These are phyloP conservation scores for Lycaena phlaeas DNA, from an alignment of 2,888 invertebrate genomes.

Conservation along the genomic window DNA sequence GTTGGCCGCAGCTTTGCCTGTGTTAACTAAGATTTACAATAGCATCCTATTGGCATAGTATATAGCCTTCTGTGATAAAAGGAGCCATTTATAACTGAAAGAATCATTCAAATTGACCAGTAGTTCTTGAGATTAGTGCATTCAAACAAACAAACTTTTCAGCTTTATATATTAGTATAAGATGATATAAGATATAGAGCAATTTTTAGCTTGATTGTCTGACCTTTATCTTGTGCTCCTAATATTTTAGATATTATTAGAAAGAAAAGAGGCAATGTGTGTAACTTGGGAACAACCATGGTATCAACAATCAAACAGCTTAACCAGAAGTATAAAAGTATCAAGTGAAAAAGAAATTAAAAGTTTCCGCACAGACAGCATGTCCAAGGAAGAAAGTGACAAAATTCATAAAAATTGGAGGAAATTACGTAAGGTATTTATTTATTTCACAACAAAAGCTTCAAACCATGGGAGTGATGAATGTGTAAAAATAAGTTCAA, in stretches of 20 bases:
- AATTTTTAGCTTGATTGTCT: no score
- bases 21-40: no score
- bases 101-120: no score
- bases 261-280: slow-evolving; percentile 25
- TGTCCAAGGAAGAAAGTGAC: slow-evolving; percentile 40
- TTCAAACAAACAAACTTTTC: no score
- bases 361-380: slow-evolving; percentile 31
- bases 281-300: slow-evolving; percentile 52
- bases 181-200: background rate
- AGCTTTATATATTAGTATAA: background rate
- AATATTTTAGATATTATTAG: slow-evolving; percentile 28
- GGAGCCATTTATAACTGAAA: no score
- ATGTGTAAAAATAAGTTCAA: no score
- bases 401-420: slow-evolving; percentile 42
- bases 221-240: background rate
- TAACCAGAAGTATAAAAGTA: slow-evolving; percentile 31
- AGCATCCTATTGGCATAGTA: no score
- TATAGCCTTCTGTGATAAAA: no score
- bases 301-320: slow-evolving; percentile 39
- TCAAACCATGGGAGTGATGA: no score
- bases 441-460: no score
- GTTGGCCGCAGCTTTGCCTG: no score
- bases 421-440: slow-evolving; percentile 39
- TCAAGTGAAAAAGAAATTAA: slow-evolving; percentile 19
- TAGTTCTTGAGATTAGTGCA: no score